Percentiles rank a stretch among this genome's conserved stretches.
phyloP scores from a whole-genome alignment of 2,113 vertebrate species.

The Podarcis raffonei region DNA sequence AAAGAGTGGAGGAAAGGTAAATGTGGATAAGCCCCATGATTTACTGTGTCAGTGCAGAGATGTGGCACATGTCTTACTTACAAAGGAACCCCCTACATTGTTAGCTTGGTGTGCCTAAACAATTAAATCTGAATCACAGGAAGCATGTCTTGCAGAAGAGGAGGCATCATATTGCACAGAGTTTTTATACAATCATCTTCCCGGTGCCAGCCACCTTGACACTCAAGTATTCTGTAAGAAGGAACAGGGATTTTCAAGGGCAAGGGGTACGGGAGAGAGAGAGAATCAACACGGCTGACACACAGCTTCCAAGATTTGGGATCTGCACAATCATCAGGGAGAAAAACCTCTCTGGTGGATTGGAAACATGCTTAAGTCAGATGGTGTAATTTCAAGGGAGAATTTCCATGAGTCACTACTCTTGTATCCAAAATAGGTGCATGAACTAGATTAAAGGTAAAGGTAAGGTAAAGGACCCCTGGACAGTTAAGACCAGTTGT shows the following conservation, averaged over 20 bases:
- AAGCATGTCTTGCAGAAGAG: not conserved
- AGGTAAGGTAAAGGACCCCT: no score
- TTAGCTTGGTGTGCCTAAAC: not conserved
- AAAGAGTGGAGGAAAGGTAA: no score
- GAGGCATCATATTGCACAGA: not conserved
- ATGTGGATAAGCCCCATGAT: not conserved
- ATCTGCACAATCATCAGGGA: not conserved
- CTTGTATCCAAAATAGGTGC: not conserved
- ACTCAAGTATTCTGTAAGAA: not conserved
- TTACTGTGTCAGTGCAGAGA: not conserved
- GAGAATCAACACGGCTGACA: not conserved
- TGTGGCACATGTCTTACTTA: not conserved
- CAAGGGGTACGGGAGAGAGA: not conserved
- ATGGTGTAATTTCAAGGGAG: not conserved
- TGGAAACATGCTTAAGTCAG: not conserved
- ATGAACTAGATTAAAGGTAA: not conserved
- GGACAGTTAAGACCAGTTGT: no score
- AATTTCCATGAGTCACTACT: not conserved
- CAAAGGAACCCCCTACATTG: slow-evolving; percentile 29
- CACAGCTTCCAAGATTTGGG: not conserved
- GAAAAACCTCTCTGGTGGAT: not conserved
- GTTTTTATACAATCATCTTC: not conserved
- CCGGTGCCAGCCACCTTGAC: not conserved
- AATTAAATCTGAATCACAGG: not conserved
- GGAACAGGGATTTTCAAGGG: not conserved